These are phyloP conservation scores for Galago senegalensis DNA, from an alignment of 2,797 vertebrate genomes.

Conservation along the genomic window DNA sequence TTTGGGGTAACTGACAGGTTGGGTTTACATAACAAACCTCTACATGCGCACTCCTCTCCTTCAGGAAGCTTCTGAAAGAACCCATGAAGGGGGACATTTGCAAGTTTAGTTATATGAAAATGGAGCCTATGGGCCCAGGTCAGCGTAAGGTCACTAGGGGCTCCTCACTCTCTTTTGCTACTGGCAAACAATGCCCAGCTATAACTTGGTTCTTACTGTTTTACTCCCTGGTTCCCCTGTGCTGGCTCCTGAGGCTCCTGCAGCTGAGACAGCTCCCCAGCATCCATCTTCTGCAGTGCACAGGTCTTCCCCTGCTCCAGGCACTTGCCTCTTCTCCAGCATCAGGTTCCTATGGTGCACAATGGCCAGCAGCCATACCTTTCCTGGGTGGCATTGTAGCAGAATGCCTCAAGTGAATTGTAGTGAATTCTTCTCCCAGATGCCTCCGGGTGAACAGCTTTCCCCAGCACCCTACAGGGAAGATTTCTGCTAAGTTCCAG, in stretches of 20 bases:
- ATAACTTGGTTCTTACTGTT: background rate
- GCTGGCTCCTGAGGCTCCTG: background rate
- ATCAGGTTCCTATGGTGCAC: background rate
- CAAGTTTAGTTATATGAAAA: no score
- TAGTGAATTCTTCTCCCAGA: background rate
- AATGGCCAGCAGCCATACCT: background rate
- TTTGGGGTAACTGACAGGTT: no score
- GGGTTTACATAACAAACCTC: no score
- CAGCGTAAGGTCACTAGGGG: no score
- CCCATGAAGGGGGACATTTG: no score
- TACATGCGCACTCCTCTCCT: no score
- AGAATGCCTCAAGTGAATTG: background rate
- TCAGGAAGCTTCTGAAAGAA: no score
- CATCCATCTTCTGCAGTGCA: accelerated
- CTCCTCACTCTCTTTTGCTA: no score
- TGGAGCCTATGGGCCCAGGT: no score
- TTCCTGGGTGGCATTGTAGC: background rate
- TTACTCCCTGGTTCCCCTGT: background rate
- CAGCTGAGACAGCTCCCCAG: background rate
- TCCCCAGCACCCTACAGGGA: background rate
- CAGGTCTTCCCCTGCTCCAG: background rate
- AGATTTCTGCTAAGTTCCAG: background rate
- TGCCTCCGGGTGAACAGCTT: background rate
- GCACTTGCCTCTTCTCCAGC: no score
- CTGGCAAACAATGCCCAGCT: no score